A percentile compares a stretch with the other conserved stretches of the same genome.
These are phyloP conservation scores for Melanerpes formicivorus DNA, from an alignment of 2,113 vertebrate genomes.

Conservation along the genomic window DNA sequence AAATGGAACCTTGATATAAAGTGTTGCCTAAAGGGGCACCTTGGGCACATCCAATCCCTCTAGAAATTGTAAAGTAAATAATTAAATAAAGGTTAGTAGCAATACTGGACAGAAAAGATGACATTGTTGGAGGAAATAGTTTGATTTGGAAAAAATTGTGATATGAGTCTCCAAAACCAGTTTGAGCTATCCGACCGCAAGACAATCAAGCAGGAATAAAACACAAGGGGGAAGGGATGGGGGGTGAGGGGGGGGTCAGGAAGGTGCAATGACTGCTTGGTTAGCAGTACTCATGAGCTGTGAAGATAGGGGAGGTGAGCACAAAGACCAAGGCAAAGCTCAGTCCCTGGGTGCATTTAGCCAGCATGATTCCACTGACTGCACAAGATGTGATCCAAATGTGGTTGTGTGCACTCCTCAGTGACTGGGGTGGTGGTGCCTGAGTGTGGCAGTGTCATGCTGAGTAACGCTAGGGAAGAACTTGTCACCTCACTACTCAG, in stretches of 20 bases:
- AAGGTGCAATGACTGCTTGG: background rate
- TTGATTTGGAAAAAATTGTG: background rate
- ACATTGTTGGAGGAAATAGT: constrained; percentile 21
- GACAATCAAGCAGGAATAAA: constrained; percentile 3
- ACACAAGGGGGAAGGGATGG: background rate
- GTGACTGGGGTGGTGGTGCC: background rate
- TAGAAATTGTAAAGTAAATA: constrained; percentile 51
- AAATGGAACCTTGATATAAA: constrained; percentile 71
- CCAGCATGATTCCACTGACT: background rate
- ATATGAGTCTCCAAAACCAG: background rate
- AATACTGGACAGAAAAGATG: background rate
- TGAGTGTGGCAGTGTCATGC: background rate
- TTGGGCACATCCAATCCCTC: constrained; percentile 38
- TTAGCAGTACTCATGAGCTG: background rate
- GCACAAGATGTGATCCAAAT: background rate
- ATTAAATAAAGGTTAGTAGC: constrained; percentile 51
- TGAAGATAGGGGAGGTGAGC: background rate
- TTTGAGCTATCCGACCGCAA: background rate
- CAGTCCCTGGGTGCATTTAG: background rate
- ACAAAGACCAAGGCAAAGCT: background rate
- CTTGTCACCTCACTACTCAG: background rate
- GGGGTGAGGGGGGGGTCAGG: too few species aligned
- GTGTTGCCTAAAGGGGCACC: constrained; percentile 50
- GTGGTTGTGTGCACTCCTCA: background rate
- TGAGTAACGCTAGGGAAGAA: background rate